Evolutionary conservation across 2,113 vertebrate species (phyloP).

Genomic region (Cololabis saira): DNA sequence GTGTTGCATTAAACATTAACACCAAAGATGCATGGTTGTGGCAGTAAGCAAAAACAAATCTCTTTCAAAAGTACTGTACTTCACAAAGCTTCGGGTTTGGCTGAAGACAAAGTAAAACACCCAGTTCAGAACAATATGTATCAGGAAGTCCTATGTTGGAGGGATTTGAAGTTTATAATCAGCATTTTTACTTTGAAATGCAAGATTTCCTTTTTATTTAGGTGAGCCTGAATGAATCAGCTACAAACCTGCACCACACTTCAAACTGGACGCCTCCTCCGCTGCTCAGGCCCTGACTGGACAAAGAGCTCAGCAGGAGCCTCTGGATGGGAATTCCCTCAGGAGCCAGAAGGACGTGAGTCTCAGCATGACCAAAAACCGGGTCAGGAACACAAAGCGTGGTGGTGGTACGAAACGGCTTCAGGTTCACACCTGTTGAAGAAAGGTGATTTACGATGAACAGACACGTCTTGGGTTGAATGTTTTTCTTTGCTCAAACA

Average conservation of each 20-base stretch:
- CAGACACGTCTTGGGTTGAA: not conserved
- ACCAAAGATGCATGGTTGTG: too few relatives aligned
- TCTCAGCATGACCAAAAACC: constrained; percentile 86
- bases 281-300: constrained; percentile 70
- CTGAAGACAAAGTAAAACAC: too few relatives aligned
- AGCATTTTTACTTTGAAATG: too few relatives aligned
- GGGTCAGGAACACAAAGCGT: constrained; percentile 92
- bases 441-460: not conserved
- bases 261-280: constrained; percentile 93
- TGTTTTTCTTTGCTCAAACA: not conserved
- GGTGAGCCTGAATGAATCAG: not conserved
- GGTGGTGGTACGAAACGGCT: constrained; percentile 86
- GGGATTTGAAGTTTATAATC: too few relatives aligned
- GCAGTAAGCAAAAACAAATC: too few relatives aligned
- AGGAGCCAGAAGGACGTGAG: constrained; percentile 86
- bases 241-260: constrained; percentile 94
- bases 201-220: too few relatives aligned
- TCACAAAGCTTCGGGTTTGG: too few relatives aligned
- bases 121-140: too few relatives aligned
- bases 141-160: too few relatives aligned
- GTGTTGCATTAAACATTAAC: too few relatives aligned
- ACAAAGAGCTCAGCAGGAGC: constrained; percentile 86
- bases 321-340: constrained; percentile 90
- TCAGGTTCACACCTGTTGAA: constrained; percentile 83
- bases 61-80: too few relatives aligned